Evolutionary conservation across 2,797 vertebrate species (phyloP).

Genomic region (Buphagus erythrorhynchus): DNA sequence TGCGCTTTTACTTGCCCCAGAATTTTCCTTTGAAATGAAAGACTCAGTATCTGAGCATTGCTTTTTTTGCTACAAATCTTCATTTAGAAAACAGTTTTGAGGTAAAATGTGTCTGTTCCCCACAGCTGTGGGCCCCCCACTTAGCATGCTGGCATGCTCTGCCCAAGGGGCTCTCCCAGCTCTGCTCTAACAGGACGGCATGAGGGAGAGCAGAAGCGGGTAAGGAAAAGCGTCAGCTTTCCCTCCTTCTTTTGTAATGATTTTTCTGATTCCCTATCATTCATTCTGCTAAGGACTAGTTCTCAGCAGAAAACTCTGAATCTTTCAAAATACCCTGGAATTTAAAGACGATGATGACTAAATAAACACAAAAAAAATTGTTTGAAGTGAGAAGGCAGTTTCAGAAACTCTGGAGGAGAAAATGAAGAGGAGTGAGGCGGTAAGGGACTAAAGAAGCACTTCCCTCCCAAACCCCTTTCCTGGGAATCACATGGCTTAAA

Average conservation of each 20-base stretch:
- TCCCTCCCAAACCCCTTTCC: neutral
- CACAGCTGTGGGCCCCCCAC: neutral
- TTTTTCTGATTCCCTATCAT: neutral
- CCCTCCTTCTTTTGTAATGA: neutral
- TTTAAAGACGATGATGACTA: neutral
- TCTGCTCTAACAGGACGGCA: neutral
- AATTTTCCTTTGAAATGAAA: neutral
- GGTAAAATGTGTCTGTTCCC: neutral
- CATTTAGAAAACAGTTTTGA: neutral
- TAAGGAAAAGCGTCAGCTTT: neutral
- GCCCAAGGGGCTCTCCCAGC: neutral
- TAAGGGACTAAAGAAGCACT: neutral
- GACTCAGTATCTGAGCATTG: too few species aligned
- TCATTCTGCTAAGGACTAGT: neutral
- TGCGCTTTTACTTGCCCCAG: neutral
- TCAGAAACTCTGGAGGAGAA: neutral
- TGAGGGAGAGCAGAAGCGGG: neutral
- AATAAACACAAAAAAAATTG: neutral
- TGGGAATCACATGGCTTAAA: neutral
- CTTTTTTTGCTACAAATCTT: neutral
- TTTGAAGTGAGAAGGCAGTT: neutral
- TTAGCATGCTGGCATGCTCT: accelerated
- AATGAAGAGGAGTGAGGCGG: neutral
- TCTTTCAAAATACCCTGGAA: neutral
- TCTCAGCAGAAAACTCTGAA: neutral